Base-by-base conservation (phyloP, 2,888 invertebrate genomes). In the Hemithea aestivaria region DNA sequence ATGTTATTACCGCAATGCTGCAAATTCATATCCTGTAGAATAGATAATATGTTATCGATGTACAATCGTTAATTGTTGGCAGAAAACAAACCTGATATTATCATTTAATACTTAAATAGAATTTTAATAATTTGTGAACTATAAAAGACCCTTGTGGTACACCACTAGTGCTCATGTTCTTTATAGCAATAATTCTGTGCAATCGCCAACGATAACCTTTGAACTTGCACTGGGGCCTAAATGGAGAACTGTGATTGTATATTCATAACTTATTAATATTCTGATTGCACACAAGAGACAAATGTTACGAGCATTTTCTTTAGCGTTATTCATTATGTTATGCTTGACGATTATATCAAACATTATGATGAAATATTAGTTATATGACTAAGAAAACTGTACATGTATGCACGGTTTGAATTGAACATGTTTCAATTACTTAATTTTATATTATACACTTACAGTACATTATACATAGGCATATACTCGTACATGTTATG, bases 181-280 rank as follows among this genome's bases (percentile, higher is more conserved):
- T 50, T 42, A 48, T 51, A 53, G 56, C 44, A 51, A 56, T 64
- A 59, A 62, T 48, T 52, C 42, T 51, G 57, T 53, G 59, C 58
- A 56, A 58, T 58, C 62, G 62, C 42, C 34, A 6, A 24, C 43
- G 76, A 79, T 78, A 79, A 73, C 73, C 73, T 72, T 51, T 63
- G 65, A 53, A 62, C 63, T 49, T 41, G 49, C 56, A 62, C 60
- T 44, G 53, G 64, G 61, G 44, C 46, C 56, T 61, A 56, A 67
- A 66, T 68, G 46, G 46, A 48, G 26, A 58, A 51, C 53, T 55
- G 50, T 34, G 58, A 66, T 63, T 58, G 48, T 25, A 9, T 16
- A 7, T 12, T 24, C 31, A 31, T n/a, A 23, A 10, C 10, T 26
- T 25, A 37, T 29, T 8, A 27, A 21, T 12, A 27, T 21, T 27